These are phyloP conservation scores for Lagorchestes hirsutus DNA, from an alignment of 2,797 vertebrate species.

Conservation along the genomic window DNA sequence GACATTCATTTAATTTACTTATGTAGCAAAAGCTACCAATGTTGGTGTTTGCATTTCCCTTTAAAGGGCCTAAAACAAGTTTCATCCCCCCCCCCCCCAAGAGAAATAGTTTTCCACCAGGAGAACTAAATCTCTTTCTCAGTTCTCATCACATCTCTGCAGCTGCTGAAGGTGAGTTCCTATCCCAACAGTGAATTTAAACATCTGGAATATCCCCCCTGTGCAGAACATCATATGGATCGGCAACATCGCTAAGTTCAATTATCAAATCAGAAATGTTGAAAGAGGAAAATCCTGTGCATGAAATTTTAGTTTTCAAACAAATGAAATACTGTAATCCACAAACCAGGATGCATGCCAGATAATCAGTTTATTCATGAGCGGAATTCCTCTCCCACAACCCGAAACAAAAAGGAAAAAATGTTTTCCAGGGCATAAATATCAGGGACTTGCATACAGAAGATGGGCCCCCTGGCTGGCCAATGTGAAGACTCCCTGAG, in stretches of 20 bases:
- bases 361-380: neutral
- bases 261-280: conserved; percentile 7
- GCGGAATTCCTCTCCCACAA: neutral
- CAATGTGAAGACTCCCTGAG: neutral
- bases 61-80: neutral
- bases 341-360: conserved; percentile 21
- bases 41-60: neutral
- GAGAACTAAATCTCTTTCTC: conserved; percentile 11
- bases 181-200: neutral
- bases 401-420: conserved; percentile 40
- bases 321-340: neutral
- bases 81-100: neutral
- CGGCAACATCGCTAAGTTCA: conserved; percentile 5
- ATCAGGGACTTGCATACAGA: neutral
- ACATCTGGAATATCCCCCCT: conserved; percentile 13
- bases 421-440: neutral
- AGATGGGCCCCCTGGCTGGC: neutral
- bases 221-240: conserved; percentile 14
- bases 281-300: neutral
- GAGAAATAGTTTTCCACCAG: neutral
- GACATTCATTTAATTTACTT: conserved; percentile 29
- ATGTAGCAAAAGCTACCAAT: conserved; percentile 11
- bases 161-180: conserved; percentile 41
- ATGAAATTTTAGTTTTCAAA: conserved; percentile 26
- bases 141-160: neutral